Evolutionary conservation across 2,113 vertebrate genomes (phyloP).

Genomic region (Mobula birostris): DNA sequence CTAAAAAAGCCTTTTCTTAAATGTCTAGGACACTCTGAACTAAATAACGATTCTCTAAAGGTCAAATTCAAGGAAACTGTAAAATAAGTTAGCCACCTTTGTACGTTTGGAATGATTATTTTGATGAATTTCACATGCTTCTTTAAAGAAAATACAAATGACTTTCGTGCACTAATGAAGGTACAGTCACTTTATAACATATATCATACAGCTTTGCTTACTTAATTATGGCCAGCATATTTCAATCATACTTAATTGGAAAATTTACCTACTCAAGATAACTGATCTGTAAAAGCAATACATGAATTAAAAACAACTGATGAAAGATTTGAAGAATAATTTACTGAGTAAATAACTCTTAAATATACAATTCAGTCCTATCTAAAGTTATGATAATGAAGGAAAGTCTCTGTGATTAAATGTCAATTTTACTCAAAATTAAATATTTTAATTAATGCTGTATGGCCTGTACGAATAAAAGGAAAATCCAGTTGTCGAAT

Average conservation of each 20-base stretch:
- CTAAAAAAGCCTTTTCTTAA: background rate
- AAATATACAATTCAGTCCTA: background rate
- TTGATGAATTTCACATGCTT: background rate
- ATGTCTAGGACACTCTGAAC: background rate
- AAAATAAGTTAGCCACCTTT: background rate
- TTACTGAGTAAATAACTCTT: slow-evolving; percentile 21
- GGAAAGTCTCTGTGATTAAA: background rate
- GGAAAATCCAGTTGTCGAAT: background rate
- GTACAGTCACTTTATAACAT: background rate
- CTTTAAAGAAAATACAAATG: slow-evolving; percentile 17
- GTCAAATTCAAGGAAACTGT: slow-evolving; percentile 3
- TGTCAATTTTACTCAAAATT: background rate
- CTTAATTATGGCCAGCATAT: slow-evolving; percentile 11
- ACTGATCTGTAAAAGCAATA: slow-evolving; percentile 38
- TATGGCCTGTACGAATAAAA: no score
- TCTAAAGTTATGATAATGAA: background rate
- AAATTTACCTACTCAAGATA: slow-evolving; percentile 45
- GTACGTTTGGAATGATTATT: background rate
- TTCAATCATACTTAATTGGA: slow-evolving; percentile 46
- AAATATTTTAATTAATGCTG: background rate
- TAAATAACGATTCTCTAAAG: background rate
- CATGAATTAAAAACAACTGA: slow-evolving; percentile 23
- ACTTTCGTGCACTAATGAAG: background rate
- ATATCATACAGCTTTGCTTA: slow-evolving; percentile 18
- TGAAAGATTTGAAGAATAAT: slow-evolving; percentile 18